Percentiles rank a stretch among this genome's conserved stretches.
Evolutionary conservation across 2,797 vertebrate species (phyloP).

Genomic region (Sorex maritimensis): DNA sequence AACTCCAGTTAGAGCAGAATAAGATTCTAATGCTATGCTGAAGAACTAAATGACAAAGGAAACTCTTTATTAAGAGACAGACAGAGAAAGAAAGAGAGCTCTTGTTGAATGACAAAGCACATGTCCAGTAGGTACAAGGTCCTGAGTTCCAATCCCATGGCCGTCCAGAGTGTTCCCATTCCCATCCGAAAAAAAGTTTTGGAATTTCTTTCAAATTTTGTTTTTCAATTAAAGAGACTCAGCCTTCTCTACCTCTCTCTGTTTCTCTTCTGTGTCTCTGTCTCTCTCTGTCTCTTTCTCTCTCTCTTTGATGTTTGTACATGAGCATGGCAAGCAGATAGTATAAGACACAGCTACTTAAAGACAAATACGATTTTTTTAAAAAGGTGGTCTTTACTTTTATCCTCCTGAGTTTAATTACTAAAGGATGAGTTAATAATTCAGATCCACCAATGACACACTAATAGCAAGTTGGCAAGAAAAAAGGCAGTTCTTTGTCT

Average conservation of each 20-base stretch:
- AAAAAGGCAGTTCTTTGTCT: slow-evolving; percentile 67
- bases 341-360: background rate
- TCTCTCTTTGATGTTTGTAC: fast-evolving
- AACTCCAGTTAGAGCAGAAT: background rate
- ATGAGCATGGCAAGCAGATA: background rate
- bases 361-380: background rate
- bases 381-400: background rate
- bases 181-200: background rate
- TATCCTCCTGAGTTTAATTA: slow-evolving; percentile 64
- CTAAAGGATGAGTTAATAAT: slow-evolving; percentile 58
- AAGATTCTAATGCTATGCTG: background rate
- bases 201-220: too few species aligned
- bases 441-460: slow-evolving; percentile 62
- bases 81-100: background rate
- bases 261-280: background rate
- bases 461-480: slow-evolving; percentile 68
- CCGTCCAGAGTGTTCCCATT: background rate
- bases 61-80: background rate
- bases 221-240: background rate
- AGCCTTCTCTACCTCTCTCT: background rate
- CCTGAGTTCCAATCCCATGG: background rate
- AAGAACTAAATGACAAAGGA: background rate
- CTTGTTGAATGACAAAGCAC: background rate
- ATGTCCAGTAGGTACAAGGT: background rate
- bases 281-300: background rate